Percentiles rank a stretch among this genome's conserved stretches.
phyloP scores from a whole-genome alignment of 1,140 invertebrate species.

The Reticulitermes speratus region DNA sequence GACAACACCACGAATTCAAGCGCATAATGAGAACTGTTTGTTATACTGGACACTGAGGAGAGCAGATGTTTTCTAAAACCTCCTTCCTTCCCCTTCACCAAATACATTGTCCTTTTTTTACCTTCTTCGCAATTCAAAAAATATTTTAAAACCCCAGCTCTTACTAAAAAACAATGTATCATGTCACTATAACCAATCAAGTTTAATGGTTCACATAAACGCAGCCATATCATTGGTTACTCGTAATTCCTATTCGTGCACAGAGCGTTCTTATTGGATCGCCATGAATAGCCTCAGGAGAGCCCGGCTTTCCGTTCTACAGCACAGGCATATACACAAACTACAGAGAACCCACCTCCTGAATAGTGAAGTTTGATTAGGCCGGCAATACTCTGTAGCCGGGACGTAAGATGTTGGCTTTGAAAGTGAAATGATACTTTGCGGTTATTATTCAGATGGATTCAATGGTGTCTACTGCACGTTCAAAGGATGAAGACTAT shows the following conservation, averaged over 20 bases:
- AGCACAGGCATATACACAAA: not conserved
- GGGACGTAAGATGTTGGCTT: not conserved
- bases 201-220: not conserved
- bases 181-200: not conserved
- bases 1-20: not conserved
- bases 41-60: not conserved
- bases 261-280: not conserved
- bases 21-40: not conserved
- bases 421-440: not conserved
- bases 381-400: not conserved
- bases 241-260: not conserved
- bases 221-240: not conserved
- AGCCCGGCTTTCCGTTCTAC: not conserved
- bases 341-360: not conserved
- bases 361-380: not conserved
- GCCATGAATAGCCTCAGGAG: not conserved
- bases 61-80: not conserved
- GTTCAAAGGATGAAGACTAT: no score
- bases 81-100: not conserved
- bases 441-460: not conserved
- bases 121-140: not conserved
- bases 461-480: not conserved
- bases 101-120: no score
- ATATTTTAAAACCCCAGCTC: not conserved
- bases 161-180: not conserved